Percentiles rank a stretch among this genome's conserved stretches.
phyloP scores from a whole-genome alignment of 2,888 invertebrate species.

The Celastrina argiolus region DNA sequence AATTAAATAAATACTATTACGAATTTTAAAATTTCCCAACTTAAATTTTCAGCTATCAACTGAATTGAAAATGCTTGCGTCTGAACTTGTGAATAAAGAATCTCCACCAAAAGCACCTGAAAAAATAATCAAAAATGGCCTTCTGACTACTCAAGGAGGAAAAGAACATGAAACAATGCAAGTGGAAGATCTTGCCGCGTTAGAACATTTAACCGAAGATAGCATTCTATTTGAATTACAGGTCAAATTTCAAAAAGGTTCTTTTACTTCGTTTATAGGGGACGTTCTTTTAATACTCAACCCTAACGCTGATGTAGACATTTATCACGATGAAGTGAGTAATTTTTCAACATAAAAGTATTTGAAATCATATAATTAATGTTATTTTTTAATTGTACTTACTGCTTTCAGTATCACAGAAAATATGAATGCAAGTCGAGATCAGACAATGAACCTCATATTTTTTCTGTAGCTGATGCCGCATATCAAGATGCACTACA shows the following conservation, averaged over 20 bases:
- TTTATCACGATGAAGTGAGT: slow-evolving; percentile 84
- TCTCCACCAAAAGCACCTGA: slow-evolving; percentile 60
- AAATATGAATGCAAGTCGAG: slow-evolving; percentile 91
- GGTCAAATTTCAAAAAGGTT: slow-evolving; percentile 81
- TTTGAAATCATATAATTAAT: background rate
- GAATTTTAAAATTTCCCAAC: background rate
- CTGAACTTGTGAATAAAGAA: slow-evolving; percentile 60
- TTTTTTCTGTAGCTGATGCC: slow-evolving; percentile 92
- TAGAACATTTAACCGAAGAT: slow-evolving; percentile 86
- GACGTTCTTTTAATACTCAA: slow-evolving; percentile 88
- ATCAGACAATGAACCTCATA: slow-evolving; percentile 93
- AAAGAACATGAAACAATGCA: slow-evolving; percentile 83
- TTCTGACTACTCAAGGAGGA: slow-evolving; percentile 70
- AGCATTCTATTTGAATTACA: slow-evolving; percentile 82
- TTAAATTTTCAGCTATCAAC: slow-evolving; percentile 78
- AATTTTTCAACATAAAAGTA: background rate
- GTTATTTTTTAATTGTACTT: slow-evolving; percentile 2
- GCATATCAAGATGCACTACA: slow-evolving; percentile 95
- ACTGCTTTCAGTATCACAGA: slow-evolving; percentile 80
- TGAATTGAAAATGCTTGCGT: slow-evolving; percentile 81
- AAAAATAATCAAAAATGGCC: slow-evolving; percentile 68
- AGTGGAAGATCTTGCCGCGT: slow-evolving; percentile 89
- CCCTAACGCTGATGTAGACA: slow-evolving; percentile 85
- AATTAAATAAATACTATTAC: background rate
- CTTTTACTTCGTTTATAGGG: slow-evolving; percentile 87